Base-by-base conservation (phyloP, 2,113 vertebrate species). In the Sceloporus tristichus region DNA sequence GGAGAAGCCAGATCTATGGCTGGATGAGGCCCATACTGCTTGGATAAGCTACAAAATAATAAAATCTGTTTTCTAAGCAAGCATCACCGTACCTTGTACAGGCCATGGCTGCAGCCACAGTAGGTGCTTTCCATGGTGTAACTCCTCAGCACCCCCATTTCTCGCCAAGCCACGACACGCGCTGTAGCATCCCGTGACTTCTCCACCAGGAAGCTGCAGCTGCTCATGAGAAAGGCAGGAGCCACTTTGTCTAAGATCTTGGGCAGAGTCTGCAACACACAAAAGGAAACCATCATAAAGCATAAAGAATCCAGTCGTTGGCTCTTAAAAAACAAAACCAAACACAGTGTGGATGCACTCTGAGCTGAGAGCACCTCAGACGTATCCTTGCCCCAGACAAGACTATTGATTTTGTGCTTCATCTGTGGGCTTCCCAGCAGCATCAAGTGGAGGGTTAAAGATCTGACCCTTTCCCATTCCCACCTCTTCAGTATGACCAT, bases 91-190 rank as follows among this genome's bases (percentile, higher is more conserved):
- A 99, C 98, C 97, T 99, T 97, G 93, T 98, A 98, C 82, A 97
- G 96, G 0, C 98, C 98, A 2, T 98, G 98, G 96, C 97, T 97
- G 75, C 98, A 99, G 79, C 98, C 98, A 0, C 98, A 98, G 95
- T 97, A 98, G 1, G 98, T 98, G 92, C 97, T 98, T 86, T 99
- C 98, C 98, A 99, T 98, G 85, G 98, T 99, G 90, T 99, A 99
- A 95, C 98, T 99, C 88, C 98, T 97, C 82, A 98, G 90, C 18
- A 99, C 98, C 0, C 98, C 98, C 75, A 99, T 97, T 91, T 99
- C 98, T 84, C 96, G 96, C 98, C 98, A 99, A 5, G 98, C 98
- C 82, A 98, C 98, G 48, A 99, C 98, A 2, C 98, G 95, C 0
- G 98, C 98, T 0, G 98, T 99, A 0, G 98, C 96, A 0, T 96